phyloP scores from a whole-genome alignment of 2,888 invertebrate species.

The Dasysyrphus tricinctus region DNA sequence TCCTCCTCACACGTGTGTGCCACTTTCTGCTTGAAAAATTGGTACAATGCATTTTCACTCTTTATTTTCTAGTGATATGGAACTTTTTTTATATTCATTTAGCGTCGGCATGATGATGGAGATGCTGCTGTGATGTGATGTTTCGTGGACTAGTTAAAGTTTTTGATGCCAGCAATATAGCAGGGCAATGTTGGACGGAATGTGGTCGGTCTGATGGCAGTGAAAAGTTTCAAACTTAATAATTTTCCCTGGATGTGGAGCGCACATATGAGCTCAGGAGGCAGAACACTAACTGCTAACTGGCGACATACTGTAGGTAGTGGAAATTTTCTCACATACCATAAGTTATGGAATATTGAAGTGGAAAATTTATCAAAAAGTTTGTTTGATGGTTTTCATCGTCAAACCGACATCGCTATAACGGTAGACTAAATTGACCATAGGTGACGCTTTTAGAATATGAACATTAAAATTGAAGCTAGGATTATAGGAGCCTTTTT shows the following conservation, averaged over 20 bases:
- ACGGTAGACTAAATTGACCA: slow-evolving; percentile 44
- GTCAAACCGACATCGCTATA: slow-evolving; percentile 5
- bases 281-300: background rate
- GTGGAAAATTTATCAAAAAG: slow-evolving; percentile 46
- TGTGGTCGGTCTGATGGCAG: slow-evolving; percentile 11
- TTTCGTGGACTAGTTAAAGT: slow-evolving; percentile 49
- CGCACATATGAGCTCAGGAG: background rate
- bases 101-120: slow-evolving; percentile 7
- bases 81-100: background rate
- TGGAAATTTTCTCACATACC: slow-evolving; percentile 31
- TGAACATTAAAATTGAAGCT: background rate
- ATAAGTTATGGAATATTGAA: background rate
- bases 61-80: background rate
- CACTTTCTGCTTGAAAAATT: slow-evolving; percentile 54
- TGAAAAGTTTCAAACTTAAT: slow-evolving; percentile 61
- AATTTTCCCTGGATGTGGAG: background rate
- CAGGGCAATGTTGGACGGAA: background rate
- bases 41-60: slow-evolving; percentile 59
- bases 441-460: slow-evolving; percentile 22
- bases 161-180: background rate
- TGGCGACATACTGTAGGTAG: slow-evolving; percentile 52
- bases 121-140: slow-evolving; percentile 30
- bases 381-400: slow-evolving; percentile 38
- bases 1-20: slow-evolving; percentile 28
- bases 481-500: background rate